A percentile compares a stretch with the other conserved stretches of the same genome.
Evolutionary conservation across 2,888 invertebrate genomes (phyloP).

Genomic region (Pristionchus entomophagus): DNA sequence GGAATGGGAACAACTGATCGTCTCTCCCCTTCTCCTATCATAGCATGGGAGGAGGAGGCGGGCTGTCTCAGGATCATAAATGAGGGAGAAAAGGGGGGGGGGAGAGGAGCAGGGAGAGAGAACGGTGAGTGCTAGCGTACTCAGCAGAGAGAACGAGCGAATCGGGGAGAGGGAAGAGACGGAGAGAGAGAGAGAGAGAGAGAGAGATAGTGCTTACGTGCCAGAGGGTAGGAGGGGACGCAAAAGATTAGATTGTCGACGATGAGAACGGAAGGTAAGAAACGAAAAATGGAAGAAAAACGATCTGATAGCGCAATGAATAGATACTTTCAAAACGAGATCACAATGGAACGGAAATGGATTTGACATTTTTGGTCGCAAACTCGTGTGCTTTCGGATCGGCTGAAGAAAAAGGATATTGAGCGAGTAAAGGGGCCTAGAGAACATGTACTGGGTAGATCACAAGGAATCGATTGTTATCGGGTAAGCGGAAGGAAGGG

Average conservation of each 20-base stretch:
- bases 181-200: neutral
- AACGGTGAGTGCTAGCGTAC: conserved; percentile 11
- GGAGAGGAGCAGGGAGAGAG: neutral
- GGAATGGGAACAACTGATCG: conserved; percentile 4
- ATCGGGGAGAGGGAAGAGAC: neutral
- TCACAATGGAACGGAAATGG: neutral
- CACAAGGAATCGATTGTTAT: neutral
- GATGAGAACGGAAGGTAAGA: neutral
- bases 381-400: neutral
- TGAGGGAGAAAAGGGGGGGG: neutral
- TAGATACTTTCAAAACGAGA: neutral
- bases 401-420: neutral
- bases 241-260: neutral
- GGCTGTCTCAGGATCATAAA: neutral
- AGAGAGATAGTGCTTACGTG: neutral
- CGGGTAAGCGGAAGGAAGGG: neutral
- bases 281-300: neutral
- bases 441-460: neutral
- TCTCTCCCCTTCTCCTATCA: no score
- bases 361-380: neutral
- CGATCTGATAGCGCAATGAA: no score
- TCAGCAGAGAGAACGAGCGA: neutral
- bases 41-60: neutral
- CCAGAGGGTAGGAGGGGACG: neutral
- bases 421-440: neutral